Conservation (phyloP, 2,113 vertebrate species). For the Astatotilapia flaviijosephi region DNA sequence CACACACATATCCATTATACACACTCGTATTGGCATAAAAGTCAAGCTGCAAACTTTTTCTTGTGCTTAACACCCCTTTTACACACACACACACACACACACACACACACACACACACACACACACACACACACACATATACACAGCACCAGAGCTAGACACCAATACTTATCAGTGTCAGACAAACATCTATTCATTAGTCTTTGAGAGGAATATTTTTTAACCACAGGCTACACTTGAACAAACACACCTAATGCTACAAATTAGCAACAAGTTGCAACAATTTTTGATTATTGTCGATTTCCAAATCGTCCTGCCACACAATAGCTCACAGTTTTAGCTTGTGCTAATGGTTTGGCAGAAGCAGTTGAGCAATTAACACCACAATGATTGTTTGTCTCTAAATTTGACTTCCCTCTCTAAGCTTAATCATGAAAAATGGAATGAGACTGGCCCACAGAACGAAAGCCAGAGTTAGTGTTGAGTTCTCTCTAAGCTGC, state of each 20-base stretch:
- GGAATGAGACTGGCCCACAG: conserved; percentile 41
- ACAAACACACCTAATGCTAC: not conserved
- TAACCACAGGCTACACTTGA: not conserved
- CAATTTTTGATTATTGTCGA: conserved; percentile 7
- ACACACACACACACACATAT: not conserved
- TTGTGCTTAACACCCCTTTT: not conserved
- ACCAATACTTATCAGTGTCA: conserved; percentile 4
- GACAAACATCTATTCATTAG: conserved; percentile 16
- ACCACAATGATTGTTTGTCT: conserved; percentile 35
- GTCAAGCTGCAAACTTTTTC: conserved; percentile 8
- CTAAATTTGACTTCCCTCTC: conserved; percentile 46
- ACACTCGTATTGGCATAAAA: conserved; percentile 7
- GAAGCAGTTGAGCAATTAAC: conserved; percentile 23
- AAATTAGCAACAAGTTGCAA: conserved; percentile 3
- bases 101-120: not conserved
- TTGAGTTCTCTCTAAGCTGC: conserved; percentile 38
- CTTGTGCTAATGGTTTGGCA: conserved; percentile 5
- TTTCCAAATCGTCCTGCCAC: not conserved
- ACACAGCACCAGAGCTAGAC: not conserved
- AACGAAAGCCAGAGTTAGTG: conserved; percentile 36
- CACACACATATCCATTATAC: not conserved
- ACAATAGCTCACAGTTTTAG: not conserved
- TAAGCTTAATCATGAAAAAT: conserved; percentile 57
- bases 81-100: not conserved
- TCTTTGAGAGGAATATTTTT: not conserved